These are phyloP conservation scores for Brienomyrus brachyistius DNA, from an alignment of 2,113 vertebrate genomes.

Conservation along the genomic window DNA sequence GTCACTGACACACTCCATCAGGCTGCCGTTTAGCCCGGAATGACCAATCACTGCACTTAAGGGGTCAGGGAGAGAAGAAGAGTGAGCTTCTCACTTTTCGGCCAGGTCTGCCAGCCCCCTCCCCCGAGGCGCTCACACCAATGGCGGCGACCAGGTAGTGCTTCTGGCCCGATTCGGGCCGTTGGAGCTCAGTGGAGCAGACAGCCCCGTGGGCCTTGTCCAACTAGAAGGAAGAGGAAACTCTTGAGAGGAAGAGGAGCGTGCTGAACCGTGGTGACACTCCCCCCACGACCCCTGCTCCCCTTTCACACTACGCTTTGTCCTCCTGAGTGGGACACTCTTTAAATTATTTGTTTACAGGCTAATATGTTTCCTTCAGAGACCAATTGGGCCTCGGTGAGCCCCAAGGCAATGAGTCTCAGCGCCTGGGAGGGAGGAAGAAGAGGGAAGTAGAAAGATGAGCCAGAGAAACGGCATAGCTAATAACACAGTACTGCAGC, in stretches of 20 bases:
- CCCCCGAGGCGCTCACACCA: neutral
- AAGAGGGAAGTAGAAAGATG: neutral
- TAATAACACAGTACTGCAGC: neutral
- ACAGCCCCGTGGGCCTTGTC: neutral
- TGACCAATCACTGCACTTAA: slow-evolving; percentile 11
- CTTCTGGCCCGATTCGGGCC: neutral
- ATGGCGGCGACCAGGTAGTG: neutral
- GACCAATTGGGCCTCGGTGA: neutral
- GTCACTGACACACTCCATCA: slow-evolving; percentile 4
- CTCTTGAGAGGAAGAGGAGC: neutral
- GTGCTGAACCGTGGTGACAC: neutral
- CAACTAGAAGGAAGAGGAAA: neutral
- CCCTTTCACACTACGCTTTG: neutral
- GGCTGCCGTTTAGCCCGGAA: neutral
- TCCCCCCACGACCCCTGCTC: neutral
- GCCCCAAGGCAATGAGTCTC: neutral
- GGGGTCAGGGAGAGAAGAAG: neutral
- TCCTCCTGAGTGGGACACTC: slow-evolving; percentile 14
- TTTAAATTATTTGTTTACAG: slow-evolving; percentile 20
- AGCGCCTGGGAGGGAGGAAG: neutral
- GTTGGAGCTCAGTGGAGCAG: neutral
- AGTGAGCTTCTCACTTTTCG: slow-evolving; percentile 15
- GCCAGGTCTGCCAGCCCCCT: neutral
- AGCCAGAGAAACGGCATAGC: neutral
- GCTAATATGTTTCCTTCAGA: slow-evolving; percentile 15